Evolutionary conservation across 1,140 invertebrate genomes (phyloP).

Genomic region (Bombus pyrosoma): DNA sequence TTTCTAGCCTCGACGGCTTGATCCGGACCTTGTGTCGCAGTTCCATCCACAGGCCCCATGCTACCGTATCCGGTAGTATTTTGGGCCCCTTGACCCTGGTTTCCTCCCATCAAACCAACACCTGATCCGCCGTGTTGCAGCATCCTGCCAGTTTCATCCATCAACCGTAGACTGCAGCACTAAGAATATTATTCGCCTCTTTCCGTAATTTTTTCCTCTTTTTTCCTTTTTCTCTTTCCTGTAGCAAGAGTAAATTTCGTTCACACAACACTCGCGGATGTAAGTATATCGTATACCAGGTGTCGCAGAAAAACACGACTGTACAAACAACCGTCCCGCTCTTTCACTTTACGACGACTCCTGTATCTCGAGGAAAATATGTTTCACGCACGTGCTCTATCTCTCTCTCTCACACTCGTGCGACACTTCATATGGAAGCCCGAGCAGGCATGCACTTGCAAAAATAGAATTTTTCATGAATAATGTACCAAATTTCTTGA

Average conservation of each 20-base stretch:
- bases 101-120: slow-evolving; percentile 88
- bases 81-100: slow-evolving; percentile 81
- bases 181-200: slow-evolving; percentile 20
- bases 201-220: background rate
- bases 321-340: slow-evolving; percentile 45
- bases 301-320: slow-evolving; percentile 51
- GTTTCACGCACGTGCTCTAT: slow-evolving; percentile 51
- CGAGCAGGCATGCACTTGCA: slow-evolving; percentile 46
- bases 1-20: slow-evolving; percentile 90
- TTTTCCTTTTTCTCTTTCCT: background rate
- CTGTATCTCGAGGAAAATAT: slow-evolving; percentile 42
- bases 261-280: slow-evolving; percentile 45
- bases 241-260: slow-evolving; percentile 30
- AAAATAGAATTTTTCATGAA: slow-evolving; percentile 61
- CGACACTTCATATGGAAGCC: slow-evolving; percentile 49
- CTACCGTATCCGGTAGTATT: slow-evolving; percentile 86
- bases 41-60: slow-evolving; percentile 87
- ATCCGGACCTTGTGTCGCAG: slow-evolving; percentile 87
- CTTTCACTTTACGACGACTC: slow-evolving; percentile 38
- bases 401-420: slow-evolving; percentile 33
- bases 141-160: slow-evolving; percentile 91
- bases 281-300: slow-evolving; percentile 61
- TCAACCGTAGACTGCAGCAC: slow-evolving; percentile 72
- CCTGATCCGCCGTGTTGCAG: slow-evolving; percentile 88
- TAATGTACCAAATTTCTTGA: slow-evolving; percentile 15